A percentile compares a stretch with the other conserved stretches of the same genome.
Conservation (phyloP, 2,888 invertebrate genomes). For the Ichneumoninae sp. region DNA sequence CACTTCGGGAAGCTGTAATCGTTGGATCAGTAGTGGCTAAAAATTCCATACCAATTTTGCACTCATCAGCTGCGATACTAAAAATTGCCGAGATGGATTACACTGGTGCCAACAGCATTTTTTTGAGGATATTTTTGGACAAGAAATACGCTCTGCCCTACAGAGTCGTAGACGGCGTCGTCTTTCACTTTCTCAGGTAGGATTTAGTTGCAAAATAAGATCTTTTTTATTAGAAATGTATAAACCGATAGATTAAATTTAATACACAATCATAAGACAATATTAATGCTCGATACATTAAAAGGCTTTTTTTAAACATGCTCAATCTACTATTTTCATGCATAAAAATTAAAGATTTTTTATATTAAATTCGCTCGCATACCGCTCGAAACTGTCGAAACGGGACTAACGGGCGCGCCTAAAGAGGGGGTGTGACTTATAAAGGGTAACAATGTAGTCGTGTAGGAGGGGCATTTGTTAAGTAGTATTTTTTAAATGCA, state of each 20-base stretch:
- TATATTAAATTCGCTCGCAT: not conserved
- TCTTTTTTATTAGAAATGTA: not conserved
- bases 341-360: not conserved
- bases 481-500: conserved; percentile 81
- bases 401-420: no score
- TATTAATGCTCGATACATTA: not conserved
- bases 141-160: conserved; percentile 99
- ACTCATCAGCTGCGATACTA: conserved; percentile 97
- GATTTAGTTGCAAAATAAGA: conserved; percentile 33
- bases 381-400: no score
- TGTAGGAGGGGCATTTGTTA: not conserved
- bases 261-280: not conserved
- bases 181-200: conserved; percentile 96
- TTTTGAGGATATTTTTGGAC: conserved; percentile 96
- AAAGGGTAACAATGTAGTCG: not conserved
- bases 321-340: not conserved
- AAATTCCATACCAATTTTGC: conserved; percentile 96
- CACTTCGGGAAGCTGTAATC: conserved; percentile 97
- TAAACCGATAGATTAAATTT: not conserved
- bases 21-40: conserved; percentile 96
- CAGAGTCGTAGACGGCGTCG: conserved; percentile 96
- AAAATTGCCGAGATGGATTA: conserved; percentile 99
- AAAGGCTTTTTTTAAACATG: no score
- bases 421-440: not conserved
- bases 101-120: conserved; percentile 97